Conservation (phyloP, 2,888 invertebrate species). For the Choristoneura rosaceana region DNA sequence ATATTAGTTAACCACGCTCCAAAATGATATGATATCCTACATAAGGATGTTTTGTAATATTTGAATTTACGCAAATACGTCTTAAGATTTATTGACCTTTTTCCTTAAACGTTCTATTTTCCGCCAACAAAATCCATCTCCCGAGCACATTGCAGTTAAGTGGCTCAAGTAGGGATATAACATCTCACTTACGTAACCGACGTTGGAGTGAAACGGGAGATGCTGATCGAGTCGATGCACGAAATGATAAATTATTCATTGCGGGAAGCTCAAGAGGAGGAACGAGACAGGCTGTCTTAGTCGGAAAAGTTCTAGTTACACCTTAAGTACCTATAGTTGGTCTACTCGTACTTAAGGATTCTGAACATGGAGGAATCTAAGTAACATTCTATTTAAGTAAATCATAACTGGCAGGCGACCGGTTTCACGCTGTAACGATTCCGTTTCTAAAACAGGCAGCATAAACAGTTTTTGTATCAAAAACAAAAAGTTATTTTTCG, state of each 20-base stretch:
- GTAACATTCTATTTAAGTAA: too few relatives aligned
- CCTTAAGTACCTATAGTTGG: too few relatives aligned
- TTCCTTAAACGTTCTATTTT: conserved; percentile 4
- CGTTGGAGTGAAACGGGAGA: conserved; percentile 17
- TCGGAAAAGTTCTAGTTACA: neutral
- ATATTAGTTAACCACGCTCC: too few relatives aligned
- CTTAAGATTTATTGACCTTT: neutral
- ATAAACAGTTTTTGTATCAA: too few relatives aligned
- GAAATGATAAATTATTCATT: conserved; percentile 37
- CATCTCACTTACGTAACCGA: conserved; percentile 21
- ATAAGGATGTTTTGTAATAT: too few relatives aligned
- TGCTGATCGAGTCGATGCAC: conserved; percentile 16
- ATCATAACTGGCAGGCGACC: too few relatives aligned
- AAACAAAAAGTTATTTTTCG: too few relatives aligned
- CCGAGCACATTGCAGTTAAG: conserved; percentile 15
- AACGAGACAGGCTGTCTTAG: neutral
- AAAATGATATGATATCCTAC: too few relatives aligned
- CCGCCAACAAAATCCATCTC: conserved; percentile 9
- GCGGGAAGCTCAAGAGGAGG: conserved; percentile 1
- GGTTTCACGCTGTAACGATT: too few relatives aligned
- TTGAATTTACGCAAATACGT: neutral
- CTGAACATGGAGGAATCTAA: too few relatives aligned
- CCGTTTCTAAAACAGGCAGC: too few relatives aligned
- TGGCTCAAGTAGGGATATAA: neutral
- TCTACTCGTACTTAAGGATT: too few relatives aligned